Conservation (phyloP, 2,797 vertebrate species). For the Heteromormyrus szaboi region DNA sequence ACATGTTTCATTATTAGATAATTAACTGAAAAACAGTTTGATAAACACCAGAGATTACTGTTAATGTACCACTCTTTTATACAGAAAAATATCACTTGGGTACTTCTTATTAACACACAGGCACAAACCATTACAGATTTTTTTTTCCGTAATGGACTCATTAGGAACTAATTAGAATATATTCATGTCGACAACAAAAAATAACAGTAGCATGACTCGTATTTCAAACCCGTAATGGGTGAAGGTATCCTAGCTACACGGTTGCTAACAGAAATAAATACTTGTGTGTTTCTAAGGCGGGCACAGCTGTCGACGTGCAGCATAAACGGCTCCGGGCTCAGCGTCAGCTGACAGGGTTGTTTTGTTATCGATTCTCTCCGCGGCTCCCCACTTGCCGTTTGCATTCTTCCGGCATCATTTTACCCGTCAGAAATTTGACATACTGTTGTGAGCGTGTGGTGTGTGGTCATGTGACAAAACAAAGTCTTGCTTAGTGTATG, state of each 20-base stretch:
- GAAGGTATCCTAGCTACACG: conserved; percentile 22
- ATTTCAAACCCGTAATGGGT: neutral
- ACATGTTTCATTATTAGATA: neutral
- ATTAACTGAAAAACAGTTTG: neutral
- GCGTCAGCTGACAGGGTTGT: conserved; percentile 48
- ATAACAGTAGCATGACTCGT: neutral
- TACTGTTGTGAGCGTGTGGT: neutral
- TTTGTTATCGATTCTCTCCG: conserved; percentile 26
- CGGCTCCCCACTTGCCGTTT: neutral
- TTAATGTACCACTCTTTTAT: neutral
- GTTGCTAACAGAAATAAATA: conserved; percentile 50
- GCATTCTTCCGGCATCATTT: neutral
- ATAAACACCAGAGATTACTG: neutral
- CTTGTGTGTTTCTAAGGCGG: conserved; percentile 52
- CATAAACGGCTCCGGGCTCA: conserved; percentile 42
- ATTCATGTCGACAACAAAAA: neutral
- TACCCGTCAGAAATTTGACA: neutral
- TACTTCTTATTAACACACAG: too few species aligned
- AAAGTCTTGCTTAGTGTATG: neutral
- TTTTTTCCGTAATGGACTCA: neutral
- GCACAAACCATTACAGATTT: neutral
- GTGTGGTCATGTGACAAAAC: neutral
- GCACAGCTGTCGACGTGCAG: conserved; percentile 56
- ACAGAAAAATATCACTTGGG: neutral
- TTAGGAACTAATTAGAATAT: neutral